Conservation (phyloP, 37 sponge, comb jelly and placozoan species). For the Spongilla lacustris region DNA sequence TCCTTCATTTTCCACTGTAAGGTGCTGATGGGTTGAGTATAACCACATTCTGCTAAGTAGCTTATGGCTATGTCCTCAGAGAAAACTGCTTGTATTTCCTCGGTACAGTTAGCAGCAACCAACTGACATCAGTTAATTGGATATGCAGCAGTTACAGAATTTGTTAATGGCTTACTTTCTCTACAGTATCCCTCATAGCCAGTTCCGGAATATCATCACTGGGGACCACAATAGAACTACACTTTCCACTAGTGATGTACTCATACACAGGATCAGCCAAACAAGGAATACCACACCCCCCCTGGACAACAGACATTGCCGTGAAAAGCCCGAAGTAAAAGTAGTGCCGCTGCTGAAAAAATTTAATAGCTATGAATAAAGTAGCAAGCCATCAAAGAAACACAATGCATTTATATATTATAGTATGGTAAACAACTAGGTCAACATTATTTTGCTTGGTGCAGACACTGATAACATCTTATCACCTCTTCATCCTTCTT, state of each 20-base stretch:
- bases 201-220: conserved; percentile 15
- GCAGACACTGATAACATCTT: too few species aligned
- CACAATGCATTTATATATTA: too few species aligned
- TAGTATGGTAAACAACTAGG: too few species aligned
- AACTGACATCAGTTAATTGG: background rate
- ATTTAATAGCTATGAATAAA: too few species aligned
- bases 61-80: background rate
- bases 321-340: background rate
- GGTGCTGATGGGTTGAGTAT: conserved; percentile 8
- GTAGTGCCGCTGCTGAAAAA: conserved; percentile 4
- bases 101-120: conserved; percentile 7
- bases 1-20: background rate
- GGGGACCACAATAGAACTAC: background rate
- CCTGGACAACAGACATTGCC: conserved; percentile 26
- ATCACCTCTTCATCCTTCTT: too few species aligned
- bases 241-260: conserved; percentile 10
- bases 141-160: background rate
- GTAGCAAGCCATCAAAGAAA: too few species aligned
- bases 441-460: too few species aligned
- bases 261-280: conserved; percentile 2
- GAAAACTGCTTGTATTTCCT: conserved; percentile 5
- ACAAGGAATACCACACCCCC: conserved; percentile 13
- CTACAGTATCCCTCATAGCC: background rate
- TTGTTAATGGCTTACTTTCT: too few species aligned
- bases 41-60: conserved; percentile 7